phyloP scores from a whole-genome alignment of 2,888 invertebrate genomes.

The Ferdinandea cuprea region DNA sequence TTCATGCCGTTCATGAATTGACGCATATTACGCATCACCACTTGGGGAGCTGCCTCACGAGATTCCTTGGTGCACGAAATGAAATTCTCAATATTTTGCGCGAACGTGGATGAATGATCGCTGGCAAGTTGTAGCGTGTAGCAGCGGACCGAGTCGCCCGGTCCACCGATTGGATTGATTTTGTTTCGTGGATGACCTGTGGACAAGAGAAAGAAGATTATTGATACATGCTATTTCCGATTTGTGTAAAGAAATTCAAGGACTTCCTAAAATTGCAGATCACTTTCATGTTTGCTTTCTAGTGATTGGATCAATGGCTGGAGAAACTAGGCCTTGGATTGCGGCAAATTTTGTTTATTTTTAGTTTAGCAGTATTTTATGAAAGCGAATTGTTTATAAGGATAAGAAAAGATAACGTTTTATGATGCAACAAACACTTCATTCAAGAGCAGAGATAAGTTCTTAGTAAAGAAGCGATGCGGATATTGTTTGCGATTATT shows the following conservation, averaged over 20 bases:
- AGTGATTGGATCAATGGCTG: too few relatives aligned
- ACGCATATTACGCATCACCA: constrained; percentile 95
- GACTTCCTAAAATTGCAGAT: too few relatives aligned
- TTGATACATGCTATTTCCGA: neutral
- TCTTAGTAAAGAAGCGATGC: too few relatives aligned
- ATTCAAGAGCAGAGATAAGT: too few relatives aligned
- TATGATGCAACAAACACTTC: too few relatives aligned
- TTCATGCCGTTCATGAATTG: constrained; percentile 99
- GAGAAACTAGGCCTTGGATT: too few relatives aligned
- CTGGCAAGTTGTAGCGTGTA: constrained; percentile 92
- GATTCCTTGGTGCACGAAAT: constrained; percentile 96
- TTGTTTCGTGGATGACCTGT: constrained; percentile 89
- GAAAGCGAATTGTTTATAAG: too few relatives aligned
- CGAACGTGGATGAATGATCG: constrained; percentile 94
- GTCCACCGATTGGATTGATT: constrained; percentile 84
- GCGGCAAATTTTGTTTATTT: neutral
- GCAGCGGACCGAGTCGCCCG: constrained; percentile 89
- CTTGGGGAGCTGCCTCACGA: constrained; percentile 93
- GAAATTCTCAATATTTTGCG: constrained; percentile 96
- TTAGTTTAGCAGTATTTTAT: neutral
- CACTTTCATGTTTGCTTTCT: too few relatives aligned
- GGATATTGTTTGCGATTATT: too few relatives aligned
- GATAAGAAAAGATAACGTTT: too few relatives aligned
- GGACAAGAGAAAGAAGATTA: constrained; percentile 71
- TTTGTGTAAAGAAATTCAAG: too few relatives aligned